phyloP scores from a whole-genome alignment of 1,140 invertebrate genomes.

The Drosophila parabipectinata region DNA sequence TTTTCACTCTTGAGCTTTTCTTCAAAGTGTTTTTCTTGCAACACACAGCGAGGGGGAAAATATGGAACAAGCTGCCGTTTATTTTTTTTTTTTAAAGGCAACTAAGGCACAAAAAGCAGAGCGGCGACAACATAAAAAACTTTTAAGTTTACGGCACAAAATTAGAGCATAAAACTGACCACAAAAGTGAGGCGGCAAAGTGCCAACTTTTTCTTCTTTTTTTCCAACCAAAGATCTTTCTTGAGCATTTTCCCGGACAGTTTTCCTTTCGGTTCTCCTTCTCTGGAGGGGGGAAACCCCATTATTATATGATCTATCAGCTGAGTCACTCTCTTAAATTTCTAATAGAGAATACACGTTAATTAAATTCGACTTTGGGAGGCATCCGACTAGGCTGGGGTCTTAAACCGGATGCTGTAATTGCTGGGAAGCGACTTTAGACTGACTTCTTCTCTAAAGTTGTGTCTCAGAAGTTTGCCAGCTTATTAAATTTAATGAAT shows the following conservation, averaged over 20 bases:
- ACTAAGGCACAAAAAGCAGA: not conserved
- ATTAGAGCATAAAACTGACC: conserved; percentile 37
- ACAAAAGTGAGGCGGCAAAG: conserved; percentile 10
- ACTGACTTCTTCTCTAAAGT: conserved; percentile 5
- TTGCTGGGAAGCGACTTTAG: conserved; percentile 41
- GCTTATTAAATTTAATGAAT: conserved; percentile 12
- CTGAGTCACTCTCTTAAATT: not conserved
- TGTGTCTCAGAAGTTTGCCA: conserved; percentile 4
- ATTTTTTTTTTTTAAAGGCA: conserved; percentile 8
- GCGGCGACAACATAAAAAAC: conserved; percentile 25
- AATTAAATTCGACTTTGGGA: conserved; percentile 36
- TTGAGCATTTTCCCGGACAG: not conserved
- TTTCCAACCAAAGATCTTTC: not conserved
- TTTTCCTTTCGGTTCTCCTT: not conserved
- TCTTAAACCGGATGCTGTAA: conserved; percentile 75
- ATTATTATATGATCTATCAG: not conserved
- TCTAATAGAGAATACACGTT: not conserved
- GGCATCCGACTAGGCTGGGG: not conserved
- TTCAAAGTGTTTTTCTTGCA: conserved; percentile 35
- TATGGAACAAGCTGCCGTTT: conserved; percentile 27
- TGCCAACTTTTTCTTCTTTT: conserved; percentile 15
- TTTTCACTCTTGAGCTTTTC: conserved; percentile 11
- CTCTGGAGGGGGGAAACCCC: not conserved
- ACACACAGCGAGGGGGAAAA: conserved; percentile 22
- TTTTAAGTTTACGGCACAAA: conserved; percentile 29